These are phyloP conservation scores for Tinamus major DNA, from an alignment of 2,797 vertebrate species.

Conservation along the genomic window DNA sequence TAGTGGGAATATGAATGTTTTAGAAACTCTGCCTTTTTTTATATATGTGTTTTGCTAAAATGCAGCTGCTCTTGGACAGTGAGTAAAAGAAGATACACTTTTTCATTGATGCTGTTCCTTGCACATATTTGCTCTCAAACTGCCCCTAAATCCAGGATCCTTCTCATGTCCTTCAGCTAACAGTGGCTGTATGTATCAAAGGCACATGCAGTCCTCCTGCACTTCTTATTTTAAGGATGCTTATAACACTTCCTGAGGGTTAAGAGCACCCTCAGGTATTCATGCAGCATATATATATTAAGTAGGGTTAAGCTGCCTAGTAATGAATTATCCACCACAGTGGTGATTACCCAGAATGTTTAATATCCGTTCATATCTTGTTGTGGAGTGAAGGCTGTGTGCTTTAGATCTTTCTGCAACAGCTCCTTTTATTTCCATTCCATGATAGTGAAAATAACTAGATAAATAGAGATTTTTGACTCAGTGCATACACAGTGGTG, in stretches of 20 bases:
- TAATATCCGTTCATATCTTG: not conserved
- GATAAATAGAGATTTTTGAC: not conserved
- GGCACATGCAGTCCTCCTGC: not conserved
- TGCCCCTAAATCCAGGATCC: not conserved
- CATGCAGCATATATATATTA: not conserved
- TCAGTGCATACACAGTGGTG: fast-evolving
- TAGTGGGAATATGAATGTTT: not conserved
- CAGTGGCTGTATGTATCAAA: not conserved
- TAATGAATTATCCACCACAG: not conserved
- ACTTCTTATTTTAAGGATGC: not conserved
- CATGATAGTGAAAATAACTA: not conserved
- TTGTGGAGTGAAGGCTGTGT: not conserved
- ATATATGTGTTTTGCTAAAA: not conserved
- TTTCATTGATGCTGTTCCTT: not conserved
- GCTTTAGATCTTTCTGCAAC: not conserved
- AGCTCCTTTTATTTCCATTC: not conserved
- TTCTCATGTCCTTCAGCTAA: not conserved
- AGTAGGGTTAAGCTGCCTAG: not conserved
- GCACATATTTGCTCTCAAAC: not conserved
- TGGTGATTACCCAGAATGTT: not conserved
- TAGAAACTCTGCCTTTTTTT: not conserved
- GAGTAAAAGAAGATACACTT: not conserved
- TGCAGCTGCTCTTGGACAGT: not conserved
- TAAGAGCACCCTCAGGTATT: not conserved
- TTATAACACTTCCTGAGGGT: not conserved